phyloP scores from a whole-genome alignment of 2,113 vertebrate species.

The Seriola quinqueradiata region DNA sequence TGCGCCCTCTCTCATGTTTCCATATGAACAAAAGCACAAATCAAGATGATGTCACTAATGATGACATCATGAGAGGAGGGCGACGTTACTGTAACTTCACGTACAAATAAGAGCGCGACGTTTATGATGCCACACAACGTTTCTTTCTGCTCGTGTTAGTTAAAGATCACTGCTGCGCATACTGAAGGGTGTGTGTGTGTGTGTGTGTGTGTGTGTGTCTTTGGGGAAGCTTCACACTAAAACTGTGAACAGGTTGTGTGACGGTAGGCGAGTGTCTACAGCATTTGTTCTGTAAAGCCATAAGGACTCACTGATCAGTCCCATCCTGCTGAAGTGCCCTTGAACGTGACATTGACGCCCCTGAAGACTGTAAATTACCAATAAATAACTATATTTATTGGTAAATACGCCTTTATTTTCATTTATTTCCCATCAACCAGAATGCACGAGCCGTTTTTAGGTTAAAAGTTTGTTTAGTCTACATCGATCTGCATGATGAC shows the following conservation, averaged over 20 bases:
- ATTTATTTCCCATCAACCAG: neutral
- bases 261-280: neutral
- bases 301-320: constrained; percentile 12
- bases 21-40: neutral
- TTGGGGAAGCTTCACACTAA: neutral
- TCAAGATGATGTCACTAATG: constrained; percentile 21
- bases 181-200: neutral
- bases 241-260: constrained; percentile 3
- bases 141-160: constrained; percentile 11
- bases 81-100: constrained; percentile 11
- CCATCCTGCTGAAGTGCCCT: constrained; percentile 12
- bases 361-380: neutral
- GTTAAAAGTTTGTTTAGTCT: neutral
- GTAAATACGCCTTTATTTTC: neutral
- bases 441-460: neutral
- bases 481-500: neutral
- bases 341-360: constrained; percentile 30
- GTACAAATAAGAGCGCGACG: constrained; percentile 8
- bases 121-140: constrained; percentile 12
- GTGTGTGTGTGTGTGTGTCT: neutral
- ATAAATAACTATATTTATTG: neutral
- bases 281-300: neutral
- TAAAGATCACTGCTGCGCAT: constrained; percentile 17
- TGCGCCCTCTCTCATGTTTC: neutral
- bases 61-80: constrained; percentile 8